Conservation (phyloP, 1,140 invertebrate species). For the Pogonognathellus flavescens region DNA sequence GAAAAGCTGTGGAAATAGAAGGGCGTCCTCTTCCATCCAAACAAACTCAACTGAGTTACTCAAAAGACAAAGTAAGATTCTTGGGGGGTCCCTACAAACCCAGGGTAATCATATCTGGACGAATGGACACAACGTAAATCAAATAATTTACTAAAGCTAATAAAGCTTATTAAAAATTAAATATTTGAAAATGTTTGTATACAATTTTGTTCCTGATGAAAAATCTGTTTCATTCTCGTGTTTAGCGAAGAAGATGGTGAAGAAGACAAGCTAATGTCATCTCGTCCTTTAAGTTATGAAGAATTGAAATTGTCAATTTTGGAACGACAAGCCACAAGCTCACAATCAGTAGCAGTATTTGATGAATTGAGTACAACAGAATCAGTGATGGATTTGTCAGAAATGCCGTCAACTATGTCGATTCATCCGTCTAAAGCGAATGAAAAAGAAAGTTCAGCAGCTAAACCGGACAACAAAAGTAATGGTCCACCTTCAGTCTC, state of each 20-base stretch:
- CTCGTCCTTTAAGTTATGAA: constrained; percentile 28
- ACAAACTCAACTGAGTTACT: background rate
- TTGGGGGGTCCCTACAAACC: constrained; percentile 35
- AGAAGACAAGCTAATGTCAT: constrained; percentile 27
- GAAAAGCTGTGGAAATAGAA: background rate
- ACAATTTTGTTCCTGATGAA: background rate
- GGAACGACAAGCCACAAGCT: too few species aligned
- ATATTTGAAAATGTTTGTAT: background rate
- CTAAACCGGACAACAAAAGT: too few species aligned
- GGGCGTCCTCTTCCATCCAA: background rate
- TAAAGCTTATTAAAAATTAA: background rate
- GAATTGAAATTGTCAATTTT: constrained; percentile 20
- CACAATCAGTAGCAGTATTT: too few species aligned
- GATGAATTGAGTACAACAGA: too few species aligned
- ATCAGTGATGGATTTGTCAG: too few species aligned
- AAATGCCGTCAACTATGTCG: too few species aligned
- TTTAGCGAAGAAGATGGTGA: constrained; percentile 41
- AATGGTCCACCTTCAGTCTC: too few species aligned
- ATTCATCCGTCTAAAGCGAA: too few species aligned
- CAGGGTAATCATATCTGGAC: constrained; percentile 41
- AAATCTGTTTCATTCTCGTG: background rate
- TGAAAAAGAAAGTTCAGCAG: too few species aligned
- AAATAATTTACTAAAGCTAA: background rate
- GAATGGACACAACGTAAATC: constrained; percentile 15
- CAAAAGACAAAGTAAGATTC: background rate